Evolutionary conservation across 1,140 invertebrate genomes (phyloP).

Genomic region (Drosophila parabipectinata): DNA sequence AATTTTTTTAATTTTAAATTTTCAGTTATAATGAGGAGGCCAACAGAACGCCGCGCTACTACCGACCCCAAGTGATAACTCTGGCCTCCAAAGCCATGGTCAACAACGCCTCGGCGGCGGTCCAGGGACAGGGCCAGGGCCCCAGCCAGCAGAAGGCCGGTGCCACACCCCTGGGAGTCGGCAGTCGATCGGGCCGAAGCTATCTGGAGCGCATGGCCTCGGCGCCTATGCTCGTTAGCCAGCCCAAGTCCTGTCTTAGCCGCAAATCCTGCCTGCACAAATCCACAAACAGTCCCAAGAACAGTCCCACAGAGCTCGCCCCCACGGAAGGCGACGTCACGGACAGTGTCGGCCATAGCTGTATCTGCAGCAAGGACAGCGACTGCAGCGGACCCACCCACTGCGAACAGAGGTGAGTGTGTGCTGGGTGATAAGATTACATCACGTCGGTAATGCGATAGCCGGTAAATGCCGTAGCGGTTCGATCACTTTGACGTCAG

Average conservation of each 20-base stretch:
- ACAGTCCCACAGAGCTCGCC: conserved; percentile 39
- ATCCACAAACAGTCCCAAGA: conserved; percentile 29
- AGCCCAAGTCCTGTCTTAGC: conserved; percentile 79
- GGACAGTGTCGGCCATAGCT: conserved; percentile 31
- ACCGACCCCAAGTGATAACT: conserved; percentile 79
- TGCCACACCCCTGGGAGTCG: conserved; percentile 59
- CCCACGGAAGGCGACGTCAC: conserved; percentile 29
- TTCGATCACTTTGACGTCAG: conserved; percentile 55
- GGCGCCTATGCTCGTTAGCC: conserved; percentile 58
- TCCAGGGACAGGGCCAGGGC: conserved; percentile 44
- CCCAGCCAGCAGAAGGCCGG: conserved; percentile 55
- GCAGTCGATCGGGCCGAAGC: conserved; percentile 67
- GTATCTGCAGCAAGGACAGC: conserved; percentile 18
- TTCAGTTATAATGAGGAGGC: conserved; percentile 80
- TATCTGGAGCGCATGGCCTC: conserved; percentile 78
- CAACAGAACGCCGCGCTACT: conserved; percentile 77
- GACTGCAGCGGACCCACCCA: conserved; percentile 32
- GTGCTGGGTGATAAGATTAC: conserved; percentile 35
- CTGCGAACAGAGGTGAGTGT: conserved; percentile 68
- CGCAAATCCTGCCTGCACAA: conserved; percentile 79
- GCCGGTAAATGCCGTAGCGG: conserved; percentile 18
- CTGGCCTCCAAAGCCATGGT: conserved; percentile 82
- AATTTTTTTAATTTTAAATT: conserved; percentile 11
- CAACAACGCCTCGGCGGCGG: conserved; percentile 71
- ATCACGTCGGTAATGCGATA: conserved; percentile 48